Base-by-base conservation (phyloP, 2,888 invertebrate species). In the Nasonovia ribisnigri region DNA sequence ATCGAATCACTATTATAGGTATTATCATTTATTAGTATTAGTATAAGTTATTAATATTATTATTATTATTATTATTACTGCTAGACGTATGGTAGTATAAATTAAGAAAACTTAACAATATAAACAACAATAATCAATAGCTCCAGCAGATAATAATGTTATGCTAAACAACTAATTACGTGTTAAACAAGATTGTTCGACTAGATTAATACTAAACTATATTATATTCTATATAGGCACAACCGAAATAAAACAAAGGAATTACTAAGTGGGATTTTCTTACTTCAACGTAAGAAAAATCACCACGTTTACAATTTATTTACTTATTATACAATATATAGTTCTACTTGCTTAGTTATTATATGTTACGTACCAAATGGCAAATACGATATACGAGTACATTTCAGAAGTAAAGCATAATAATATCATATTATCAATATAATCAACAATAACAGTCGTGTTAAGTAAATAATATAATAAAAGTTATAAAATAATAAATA, bases 21-120 rank as follows among this genome's bases (percentile, higher is more conserved):
- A 51, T 91, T 46, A 60, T 43, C 3, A 11, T 46, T 46, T 67
- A 67, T 48, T 6, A 26, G 46, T 67, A 90, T 43, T 67, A n/a
- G 4, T 90, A 67, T 90, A 26, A 46, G 3, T 54, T 90, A 29
- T 36, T 48, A 13, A 5, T 90, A 90, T 67, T 51, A 84, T 29
- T 48, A 51, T 90, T 36, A 84, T 51, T 91, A 84, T 42, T 48
- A n/a, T 54, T 54, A 91, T 91, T 54, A 91, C 43, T 91, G 54
- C n/a, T 84, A 77, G 16, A 42, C 43, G 10, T 91, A 57, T 24
- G n/a, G 42, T 91, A 91, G 2, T 86, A 86, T 86, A 67, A 86
- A 92, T 92, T 87, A 46, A 92, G 36, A 92, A 91, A 92, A 92
- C 92, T 92, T 87, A 92, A 92, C 92, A 87, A 92, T 92, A 60